Evolutionary conservation across 2,797 vertebrate genomes (phyloP).

Genomic region (Labeo calbasu): DNA sequence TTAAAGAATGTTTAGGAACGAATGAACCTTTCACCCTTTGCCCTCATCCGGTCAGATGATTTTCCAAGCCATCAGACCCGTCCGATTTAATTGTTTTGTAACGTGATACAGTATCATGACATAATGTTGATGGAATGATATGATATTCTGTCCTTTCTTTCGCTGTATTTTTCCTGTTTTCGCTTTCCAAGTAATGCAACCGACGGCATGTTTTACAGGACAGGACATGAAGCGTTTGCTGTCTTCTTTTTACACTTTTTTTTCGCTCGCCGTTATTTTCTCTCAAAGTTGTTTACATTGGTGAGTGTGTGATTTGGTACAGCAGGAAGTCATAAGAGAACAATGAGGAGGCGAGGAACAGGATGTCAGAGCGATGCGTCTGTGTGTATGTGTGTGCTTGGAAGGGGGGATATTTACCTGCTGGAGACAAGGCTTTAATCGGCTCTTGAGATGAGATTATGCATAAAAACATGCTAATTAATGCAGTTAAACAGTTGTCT

Average conservation of each 20-base stretch:
- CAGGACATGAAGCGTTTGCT: constrained; percentile 10
- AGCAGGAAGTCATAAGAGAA: constrained; percentile 65
- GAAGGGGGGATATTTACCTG: constrained; percentile 38
- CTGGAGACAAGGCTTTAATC: constrained; percentile 25
- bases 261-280: constrained; percentile 5
- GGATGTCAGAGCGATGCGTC: constrained; percentile 42
- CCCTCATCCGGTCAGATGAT: constrained; percentile 15
- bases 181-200: not conserved
- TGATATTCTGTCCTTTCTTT: not conserved
- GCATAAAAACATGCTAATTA: constrained; percentile 27
- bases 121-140: constrained; percentile 27
- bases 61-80: constrained; percentile 28
- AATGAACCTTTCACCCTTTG: constrained; percentile 26
- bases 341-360: constrained; percentile 63
- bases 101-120: constrained; percentile 1
- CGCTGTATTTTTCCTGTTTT: not conserved
- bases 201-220: constrained; percentile 6
- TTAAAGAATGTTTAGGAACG: constrained; percentile 49
- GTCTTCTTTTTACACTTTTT: constrained; percentile 14
- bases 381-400: constrained; percentile 45
- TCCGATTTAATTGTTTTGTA: constrained; percentile 23
- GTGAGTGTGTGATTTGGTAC: constrained; percentile 50
- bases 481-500: constrained; percentile 1
- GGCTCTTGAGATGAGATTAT: constrained; percentile 31
- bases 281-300: constrained; percentile 53